A percentile compares a stretch with the other conserved stretches of the same genome.
Evolutionary conservation across 2,797 vertebrate species (phyloP).

Genomic region (Mallotus villosus): DNA sequence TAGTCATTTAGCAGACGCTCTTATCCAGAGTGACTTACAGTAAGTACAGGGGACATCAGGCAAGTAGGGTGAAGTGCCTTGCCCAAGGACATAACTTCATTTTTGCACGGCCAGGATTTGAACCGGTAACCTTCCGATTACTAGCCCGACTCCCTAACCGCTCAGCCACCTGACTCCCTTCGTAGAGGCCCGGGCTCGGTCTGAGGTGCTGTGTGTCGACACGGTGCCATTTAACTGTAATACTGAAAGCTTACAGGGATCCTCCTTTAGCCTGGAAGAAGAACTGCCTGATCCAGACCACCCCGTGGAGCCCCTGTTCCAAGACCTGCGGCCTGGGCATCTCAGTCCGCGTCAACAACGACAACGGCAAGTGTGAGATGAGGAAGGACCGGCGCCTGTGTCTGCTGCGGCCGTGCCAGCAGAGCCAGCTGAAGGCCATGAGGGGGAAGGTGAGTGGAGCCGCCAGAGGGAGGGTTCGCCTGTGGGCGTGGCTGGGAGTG

Average conservation of each 20-base stretch:
- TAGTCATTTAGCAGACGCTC: too few species aligned
- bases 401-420: slow-evolving; percentile 86
- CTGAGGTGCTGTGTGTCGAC: slow-evolving; percentile 27
- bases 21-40: too few species aligned
- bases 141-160: too few species aligned
- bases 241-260: slow-evolving; percentile 89
- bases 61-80: too few species aligned
- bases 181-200: slow-evolving; percentile 5
- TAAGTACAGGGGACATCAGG: too few species aligned
- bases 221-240: slow-evolving; percentile 68
- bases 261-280: slow-evolving; percentile 90
- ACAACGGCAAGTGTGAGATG: slow-evolving; percentile 91
- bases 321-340: slow-evolving; percentile 90
- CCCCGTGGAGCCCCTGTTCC: slow-evolving; percentile 92
- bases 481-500: slow-evolving; percentile 16
- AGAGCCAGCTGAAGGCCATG: slow-evolving; percentile 67
- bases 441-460: slow-evolving; percentile 74
- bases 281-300: slow-evolving; percentile 91
- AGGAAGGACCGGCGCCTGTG: slow-evolving; percentile 88
- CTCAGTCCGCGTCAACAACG: slow-evolving; percentile 88
- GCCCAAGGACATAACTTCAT: too few species aligned
- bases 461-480: too few species aligned
- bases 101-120: too few species aligned
- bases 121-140: too few species aligned
- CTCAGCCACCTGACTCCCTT: too few species aligned